These are phyloP conservation scores for Sitta europaea DNA, from an alignment of 2,113 vertebrate species.

Conservation along the genomic window DNA sequence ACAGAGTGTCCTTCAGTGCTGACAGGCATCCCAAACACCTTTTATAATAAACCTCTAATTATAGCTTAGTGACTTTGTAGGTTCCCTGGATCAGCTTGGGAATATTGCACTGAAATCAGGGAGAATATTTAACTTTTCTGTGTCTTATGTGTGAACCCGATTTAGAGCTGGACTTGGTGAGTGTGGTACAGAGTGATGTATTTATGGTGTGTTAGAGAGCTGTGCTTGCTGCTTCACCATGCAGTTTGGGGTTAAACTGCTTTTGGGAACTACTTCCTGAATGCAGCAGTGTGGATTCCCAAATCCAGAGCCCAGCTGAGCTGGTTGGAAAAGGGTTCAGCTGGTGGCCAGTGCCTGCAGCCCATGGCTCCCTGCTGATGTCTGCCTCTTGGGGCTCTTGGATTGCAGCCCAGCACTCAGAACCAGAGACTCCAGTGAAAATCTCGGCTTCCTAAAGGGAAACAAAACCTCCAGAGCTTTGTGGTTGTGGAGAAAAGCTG, in stretches of 20 bases:
- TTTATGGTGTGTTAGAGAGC: background rate
- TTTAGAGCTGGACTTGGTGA: background rate
- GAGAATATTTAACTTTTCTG: slow-evolving; percentile 9
- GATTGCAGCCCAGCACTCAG: background rate
- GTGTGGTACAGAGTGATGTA: background rate
- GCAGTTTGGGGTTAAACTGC: background rate
- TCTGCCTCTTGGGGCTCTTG: background rate
- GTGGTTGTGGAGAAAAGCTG: background rate
- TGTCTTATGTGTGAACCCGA: background rate
- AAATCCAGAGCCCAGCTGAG: background rate
- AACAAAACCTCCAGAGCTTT: background rate
- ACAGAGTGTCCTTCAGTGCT: slow-evolving; percentile 14
- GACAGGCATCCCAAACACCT: slow-evolving; percentile 24
- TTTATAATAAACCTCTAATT: slow-evolving; percentile 44
- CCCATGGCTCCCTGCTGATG: background rate
- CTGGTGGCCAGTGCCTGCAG: background rate
- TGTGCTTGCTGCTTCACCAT: background rate
- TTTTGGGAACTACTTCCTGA: background rate
- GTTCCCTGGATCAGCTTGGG: background rate
- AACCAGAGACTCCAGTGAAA: background rate
- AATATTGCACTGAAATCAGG: background rate
- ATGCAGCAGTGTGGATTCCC: background rate
- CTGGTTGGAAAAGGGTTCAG: background rate
- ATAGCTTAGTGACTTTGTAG: background rate
- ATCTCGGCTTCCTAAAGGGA: background rate